phyloP scores from a whole-genome alignment of 2,888 invertebrate genomes.

The Mesochorus sp. region DNA sequence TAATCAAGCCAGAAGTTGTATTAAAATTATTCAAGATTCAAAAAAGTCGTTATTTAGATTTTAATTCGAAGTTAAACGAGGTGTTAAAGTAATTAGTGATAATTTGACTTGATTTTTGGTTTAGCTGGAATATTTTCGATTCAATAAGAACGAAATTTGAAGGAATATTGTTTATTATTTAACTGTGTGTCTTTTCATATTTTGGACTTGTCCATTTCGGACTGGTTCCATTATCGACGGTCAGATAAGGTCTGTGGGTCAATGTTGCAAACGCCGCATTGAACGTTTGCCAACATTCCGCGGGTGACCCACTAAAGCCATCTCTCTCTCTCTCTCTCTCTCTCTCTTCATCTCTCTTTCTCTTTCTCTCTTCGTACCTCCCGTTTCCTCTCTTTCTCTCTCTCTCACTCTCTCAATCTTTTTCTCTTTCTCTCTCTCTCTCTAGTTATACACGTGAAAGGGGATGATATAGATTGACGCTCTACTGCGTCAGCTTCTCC shows the following conservation, averaged over 20 bases:
- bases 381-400: not conserved
- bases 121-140: no score
- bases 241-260: conserved; percentile 59
- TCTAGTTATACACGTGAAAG: not conserved
- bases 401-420: not conserved
- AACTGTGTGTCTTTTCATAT: no score
- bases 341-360: not conserved
- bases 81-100: no score
- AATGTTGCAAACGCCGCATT: conserved; percentile 63
- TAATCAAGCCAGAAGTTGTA: no score
- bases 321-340: not conserved
- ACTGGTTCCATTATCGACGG: conserved; percentile 41
- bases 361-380: not conserved
- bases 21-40: no score
- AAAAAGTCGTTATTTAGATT: no score
- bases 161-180: no score
- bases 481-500: conserved; percentile 34
- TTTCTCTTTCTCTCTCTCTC: not conserved
- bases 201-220: no score
- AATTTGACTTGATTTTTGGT: no score
- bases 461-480: conserved; percentile 2
- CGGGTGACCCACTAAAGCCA: conserved; percentile 55
- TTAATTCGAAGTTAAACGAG: no score
- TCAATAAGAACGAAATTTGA: no score
- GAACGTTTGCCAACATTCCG: conserved; percentile 58